Conservation (phyloP, 2,797 vertebrate genomes). For the Holocentrus rufus region DNA sequence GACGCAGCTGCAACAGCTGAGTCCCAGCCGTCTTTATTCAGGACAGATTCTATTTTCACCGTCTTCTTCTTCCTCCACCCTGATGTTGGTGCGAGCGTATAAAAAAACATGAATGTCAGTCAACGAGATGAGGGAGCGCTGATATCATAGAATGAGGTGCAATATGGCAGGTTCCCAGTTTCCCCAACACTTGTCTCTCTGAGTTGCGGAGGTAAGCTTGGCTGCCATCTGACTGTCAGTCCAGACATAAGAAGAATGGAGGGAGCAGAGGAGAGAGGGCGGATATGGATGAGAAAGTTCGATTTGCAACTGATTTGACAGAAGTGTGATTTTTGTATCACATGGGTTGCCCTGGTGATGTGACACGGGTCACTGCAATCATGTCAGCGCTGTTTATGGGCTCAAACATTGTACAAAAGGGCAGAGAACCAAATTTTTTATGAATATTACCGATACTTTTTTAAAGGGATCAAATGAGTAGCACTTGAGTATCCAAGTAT, state of each 20-base stretch:
- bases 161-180: slow-evolving; percentile 38
- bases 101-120: neutral
- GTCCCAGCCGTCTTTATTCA: neutral
- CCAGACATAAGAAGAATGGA: neutral
- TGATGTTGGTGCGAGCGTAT: neutral
- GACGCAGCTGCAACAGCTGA: neutral
- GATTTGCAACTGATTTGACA: too few relatives aligned
- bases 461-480: too few relatives aligned
- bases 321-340: too few relatives aligned
- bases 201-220: neutral
- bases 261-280: neutral
- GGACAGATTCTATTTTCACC: neutral
- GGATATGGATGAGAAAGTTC: neutral
- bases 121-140: neutral
- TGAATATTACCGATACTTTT: too few relatives aligned
- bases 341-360: too few relatives aligned
- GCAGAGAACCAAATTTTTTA: too few relatives aligned
- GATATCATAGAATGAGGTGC: slow-evolving; percentile 1
- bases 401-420: too few relatives aligned
- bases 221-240: slow-evolving; percentile 1
- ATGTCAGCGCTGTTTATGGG: too few relatives aligned
- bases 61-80: neutral
- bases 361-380: too few relatives aligned
- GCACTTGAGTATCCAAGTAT: too few relatives aligned
- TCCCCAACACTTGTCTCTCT: slow-evolving; percentile 22